Base-by-base conservation (phyloP, 2,797 vertebrate species). In the Gymnopithys bicolor region DNA sequence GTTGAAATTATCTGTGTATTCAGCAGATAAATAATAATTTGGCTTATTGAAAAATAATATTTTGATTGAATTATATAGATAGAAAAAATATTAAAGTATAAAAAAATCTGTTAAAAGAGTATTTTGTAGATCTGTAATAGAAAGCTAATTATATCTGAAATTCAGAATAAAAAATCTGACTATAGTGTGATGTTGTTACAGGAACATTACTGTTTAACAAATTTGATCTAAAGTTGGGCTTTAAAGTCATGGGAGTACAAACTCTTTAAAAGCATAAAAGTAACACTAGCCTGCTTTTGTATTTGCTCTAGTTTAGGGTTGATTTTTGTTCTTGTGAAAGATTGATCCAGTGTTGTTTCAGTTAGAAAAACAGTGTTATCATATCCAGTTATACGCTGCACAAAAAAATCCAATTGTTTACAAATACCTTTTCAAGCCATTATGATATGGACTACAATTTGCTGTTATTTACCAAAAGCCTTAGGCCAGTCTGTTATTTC, bases 381-480 rank as follows among this genome's bases (percentile, higher is more conserved):
- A 0, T 56, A 76, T 58, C 78, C 49, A 84, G 45, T 80, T 69
- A 45, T 45, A 78, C 0, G 3, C 24, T 14, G 11, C 43, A 45
- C 43, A 84, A 84, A 37, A 12, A 93, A 87, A 90, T 84, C 41
- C 49, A 41, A 49, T 60, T 62, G 48, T 87, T 94, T 78, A 45
- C 58, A 60, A 63, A 87, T 66, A 49, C 46, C 33, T 89, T 89
- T 87, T 77, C 18, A 93, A 84, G 43, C 4, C 25, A 37, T 80
- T 92, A 55, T 8, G 24, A 84, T 55, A 80, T 17, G 37, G 32
- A 82, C 33, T 46, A 56, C 11, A 53, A 67, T 89, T 76, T 94
- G 10, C 48, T 94, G 69, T 55, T 53, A 53, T 87, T 95, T 94
- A 92, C 39, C 21, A 77, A 66, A 96, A 78, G 46, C 73, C 30